Conservation (phyloP, 2,797 vertebrate genomes). For the Coracias cyanogaster region DNA sequence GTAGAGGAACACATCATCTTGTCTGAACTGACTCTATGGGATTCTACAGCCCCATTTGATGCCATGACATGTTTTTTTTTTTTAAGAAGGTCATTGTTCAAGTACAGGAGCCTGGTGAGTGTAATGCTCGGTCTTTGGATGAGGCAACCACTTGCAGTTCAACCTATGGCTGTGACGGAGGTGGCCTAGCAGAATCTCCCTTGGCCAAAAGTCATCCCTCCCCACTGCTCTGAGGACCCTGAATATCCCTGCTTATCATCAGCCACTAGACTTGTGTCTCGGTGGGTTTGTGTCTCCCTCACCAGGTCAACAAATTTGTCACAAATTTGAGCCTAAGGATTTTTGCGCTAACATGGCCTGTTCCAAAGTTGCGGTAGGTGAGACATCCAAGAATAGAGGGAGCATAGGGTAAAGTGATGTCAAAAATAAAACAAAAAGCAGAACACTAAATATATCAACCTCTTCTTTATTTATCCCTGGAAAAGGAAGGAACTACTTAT, state of each 20-base stretch:
- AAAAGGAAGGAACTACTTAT: background rate
- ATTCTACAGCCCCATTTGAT: too few species aligned
- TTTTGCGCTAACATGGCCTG: background rate
- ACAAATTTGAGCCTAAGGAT: background rate
- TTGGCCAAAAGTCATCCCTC: background rate
- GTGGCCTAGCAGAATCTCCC: background rate
- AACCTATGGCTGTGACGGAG: background rate
- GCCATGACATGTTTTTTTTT: too few species aligned
- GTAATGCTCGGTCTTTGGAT: background rate
- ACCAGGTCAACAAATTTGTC: background rate
- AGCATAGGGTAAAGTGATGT: background rate
- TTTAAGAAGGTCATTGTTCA: background rate
- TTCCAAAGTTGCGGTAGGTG: background rate
- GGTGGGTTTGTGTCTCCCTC: fast-evolving
- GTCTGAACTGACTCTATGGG: too few species aligned
- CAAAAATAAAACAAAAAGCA: fast-evolving
- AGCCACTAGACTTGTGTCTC: background rate
- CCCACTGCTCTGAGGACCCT: background rate
- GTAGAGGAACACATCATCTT: too few species aligned
- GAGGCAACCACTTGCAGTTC: background rate
- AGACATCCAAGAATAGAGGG: background rate
- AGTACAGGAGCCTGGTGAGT: background rate
- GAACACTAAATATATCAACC: fast-evolving
- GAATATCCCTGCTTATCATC: too few species aligned
- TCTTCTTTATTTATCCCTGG: background rate